These are phyloP conservation scores for Dichetophora obliterata DNA, from an alignment of 2,888 invertebrate species.

Conservation along the genomic window DNA sequence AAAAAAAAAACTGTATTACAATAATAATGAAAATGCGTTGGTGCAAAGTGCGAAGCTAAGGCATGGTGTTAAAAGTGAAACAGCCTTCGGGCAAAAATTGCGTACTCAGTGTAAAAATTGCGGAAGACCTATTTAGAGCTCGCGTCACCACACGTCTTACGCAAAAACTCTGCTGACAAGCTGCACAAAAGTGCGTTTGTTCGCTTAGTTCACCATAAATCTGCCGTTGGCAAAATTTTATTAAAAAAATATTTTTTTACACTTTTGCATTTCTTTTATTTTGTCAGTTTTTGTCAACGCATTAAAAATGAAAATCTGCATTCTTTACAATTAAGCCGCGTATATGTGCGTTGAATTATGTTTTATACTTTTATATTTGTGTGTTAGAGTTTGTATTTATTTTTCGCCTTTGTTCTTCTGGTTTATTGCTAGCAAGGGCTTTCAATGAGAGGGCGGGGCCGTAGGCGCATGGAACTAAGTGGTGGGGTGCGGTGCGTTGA, in stretches of 20 bases:
- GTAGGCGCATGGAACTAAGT: not conserved
- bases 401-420: not conserved
- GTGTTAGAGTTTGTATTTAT: not conserved
- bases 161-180: not conserved
- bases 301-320: constrained; percentile 39
- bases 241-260: constrained; percentile 41
- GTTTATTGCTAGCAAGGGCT: constrained; percentile 5
- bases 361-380: constrained; percentile 14
- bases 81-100: constrained; percentile 25
- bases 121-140: constrained; percentile 29
- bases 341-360: constrained; percentile 37
- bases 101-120: constrained; percentile 26
- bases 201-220: constrained; percentile 39
- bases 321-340: constrained; percentile 37
- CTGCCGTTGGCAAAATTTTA: constrained; percentile 53
- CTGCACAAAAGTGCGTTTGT: constrained; percentile 25
- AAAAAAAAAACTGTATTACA: not conserved
- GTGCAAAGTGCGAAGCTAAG: constrained; percentile 11
- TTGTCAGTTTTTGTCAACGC: constrained; percentile 55
- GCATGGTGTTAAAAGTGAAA: constrained; percentile 24
- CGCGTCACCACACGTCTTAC: not conserved
- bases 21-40: not conserved
- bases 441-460: not conserved
- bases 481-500: too few relatives aligned
- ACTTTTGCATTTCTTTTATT: constrained; percentile 49